Conservation (phyloP, 92 coral and sea anemone species). For the Phenganax stokvisi region DNA sequence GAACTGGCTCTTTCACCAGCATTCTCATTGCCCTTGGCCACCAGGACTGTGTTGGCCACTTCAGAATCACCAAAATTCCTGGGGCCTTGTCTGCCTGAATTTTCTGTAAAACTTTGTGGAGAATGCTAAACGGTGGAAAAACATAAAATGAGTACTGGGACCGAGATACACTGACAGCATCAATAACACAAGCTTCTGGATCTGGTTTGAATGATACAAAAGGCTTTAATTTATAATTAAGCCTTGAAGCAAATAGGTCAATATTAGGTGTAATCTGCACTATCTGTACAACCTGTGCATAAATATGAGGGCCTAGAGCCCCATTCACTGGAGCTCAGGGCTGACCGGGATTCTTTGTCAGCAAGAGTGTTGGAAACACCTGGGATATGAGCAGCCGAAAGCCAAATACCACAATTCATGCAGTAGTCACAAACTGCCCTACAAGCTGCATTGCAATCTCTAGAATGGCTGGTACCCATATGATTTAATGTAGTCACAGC, state of each 20-base stretch:
- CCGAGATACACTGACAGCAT: slow-evolving; percentile 59
- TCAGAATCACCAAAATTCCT: slow-evolving; percentile 43
- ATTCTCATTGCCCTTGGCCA: slow-evolving; percentile 40
- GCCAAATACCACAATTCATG: not conserved
- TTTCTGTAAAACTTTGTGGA: slow-evolving; percentile 45
- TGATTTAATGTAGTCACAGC: slow-evolving; percentile 56
- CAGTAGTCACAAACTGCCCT: slow-evolving; percentile 5
- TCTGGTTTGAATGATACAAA: slow-evolving; percentile 55
- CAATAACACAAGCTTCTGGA: slow-evolving; percentile 44
- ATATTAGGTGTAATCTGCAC: slow-evolving; percentile 35
- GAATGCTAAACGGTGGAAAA: slow-evolving; percentile 57
- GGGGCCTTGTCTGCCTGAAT: slow-evolving; percentile 47
- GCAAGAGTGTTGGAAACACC: slow-evolving; percentile 9
- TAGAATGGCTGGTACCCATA: slow-evolving; percentile 64
- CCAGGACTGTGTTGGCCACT: slow-evolving; percentile 59
- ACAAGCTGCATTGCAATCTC: not conserved
- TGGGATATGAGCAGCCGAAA: slow-evolving; percentile 13
- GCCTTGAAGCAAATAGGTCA: slow-evolving; percentile 52
- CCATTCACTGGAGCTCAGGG: slow-evolving; percentile 7
- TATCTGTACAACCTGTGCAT: not conserved
- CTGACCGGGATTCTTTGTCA: slow-evolving; percentile 6
- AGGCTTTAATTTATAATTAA: slow-evolving; percentile 36
- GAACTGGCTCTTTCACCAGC: slow-evolving; percentile 39
- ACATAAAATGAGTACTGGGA: slow-evolving; percentile 40
- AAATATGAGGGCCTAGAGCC: not conserved